Evolutionary conservation across 2,113 vertebrate species (phyloP).

Genomic region (Prunella fulvescens): DNA sequence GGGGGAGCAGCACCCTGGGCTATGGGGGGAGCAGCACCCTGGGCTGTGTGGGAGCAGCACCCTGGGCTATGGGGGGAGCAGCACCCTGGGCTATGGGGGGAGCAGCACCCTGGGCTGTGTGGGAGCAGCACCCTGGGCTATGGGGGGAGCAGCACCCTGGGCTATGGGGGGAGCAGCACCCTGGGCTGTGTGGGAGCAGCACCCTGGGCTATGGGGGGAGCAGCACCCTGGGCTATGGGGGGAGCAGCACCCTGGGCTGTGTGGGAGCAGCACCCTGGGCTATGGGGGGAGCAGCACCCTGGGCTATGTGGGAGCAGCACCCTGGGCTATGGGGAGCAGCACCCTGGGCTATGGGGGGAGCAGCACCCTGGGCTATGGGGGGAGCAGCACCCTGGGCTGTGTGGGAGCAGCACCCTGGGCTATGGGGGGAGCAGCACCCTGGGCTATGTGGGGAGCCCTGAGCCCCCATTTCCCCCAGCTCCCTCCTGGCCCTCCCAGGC

Average conservation of each 20-base stretch:
- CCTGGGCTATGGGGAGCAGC: background rate
- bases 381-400: background rate
- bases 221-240: background rate
- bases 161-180: background rate
- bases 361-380: background rate
- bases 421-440: background rate
- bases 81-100: background rate
- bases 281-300: background rate
- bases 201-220: background rate
- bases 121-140: background rate
- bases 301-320: accelerated
- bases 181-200: background rate
- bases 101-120: too few relatives aligned
- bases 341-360: background rate
- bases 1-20: background rate
- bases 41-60: background rate
- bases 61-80: background rate
- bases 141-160: background rate
- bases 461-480: accelerated
- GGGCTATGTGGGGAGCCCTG: background rate
- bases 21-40: accelerated
- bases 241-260: background rate
- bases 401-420: background rate
- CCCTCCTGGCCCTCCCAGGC: background rate
- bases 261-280: background rate